Conservation (phyloP, 2,113 vertebrate species). For the Chamaetylas fuelleborni region DNA sequence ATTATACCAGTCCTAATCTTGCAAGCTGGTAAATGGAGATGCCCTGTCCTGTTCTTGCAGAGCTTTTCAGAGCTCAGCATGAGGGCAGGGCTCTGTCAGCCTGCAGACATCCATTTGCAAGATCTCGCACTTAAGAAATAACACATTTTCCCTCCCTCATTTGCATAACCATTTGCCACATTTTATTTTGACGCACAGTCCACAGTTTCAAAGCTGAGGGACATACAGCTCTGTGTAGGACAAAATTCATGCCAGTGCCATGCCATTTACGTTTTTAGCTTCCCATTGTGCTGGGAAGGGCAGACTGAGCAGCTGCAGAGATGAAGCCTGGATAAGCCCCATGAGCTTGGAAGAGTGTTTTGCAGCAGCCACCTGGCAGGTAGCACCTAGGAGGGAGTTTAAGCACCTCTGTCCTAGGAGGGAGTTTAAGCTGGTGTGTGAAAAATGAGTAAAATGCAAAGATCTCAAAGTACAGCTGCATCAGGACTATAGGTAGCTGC, state of each 20-base stretch:
- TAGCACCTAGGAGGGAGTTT: not conserved
- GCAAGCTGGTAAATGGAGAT: fast-evolving
- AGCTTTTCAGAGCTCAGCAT: not conserved
- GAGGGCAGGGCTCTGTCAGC: constrained; percentile 1
- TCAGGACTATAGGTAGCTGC: not conserved
- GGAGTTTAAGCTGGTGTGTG: not conserved
- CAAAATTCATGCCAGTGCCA: not conserved
- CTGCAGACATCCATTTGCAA: not conserved
- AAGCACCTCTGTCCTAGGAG: not conserved
- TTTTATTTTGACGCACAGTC: constrained; percentile 13
- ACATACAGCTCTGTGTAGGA: not conserved
- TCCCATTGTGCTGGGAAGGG: not conserved
- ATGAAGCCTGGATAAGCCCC: not conserved
- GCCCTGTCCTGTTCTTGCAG: not conserved
- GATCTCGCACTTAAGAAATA: not conserved
- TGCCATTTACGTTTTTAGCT: not conserved
- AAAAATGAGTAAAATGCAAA: not conserved
- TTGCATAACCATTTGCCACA: constrained; percentile 2
- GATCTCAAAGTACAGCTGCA: not conserved
- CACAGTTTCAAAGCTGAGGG: not conserved
- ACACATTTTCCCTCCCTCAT: not conserved
- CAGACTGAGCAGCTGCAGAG: not conserved
- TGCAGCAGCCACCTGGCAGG: not conserved
- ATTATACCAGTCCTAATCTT: not conserved
- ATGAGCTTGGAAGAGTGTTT: not conserved